Base-by-base conservation (phyloP, 2,113 vertebrate species). In the Chitala chitala region DNA sequence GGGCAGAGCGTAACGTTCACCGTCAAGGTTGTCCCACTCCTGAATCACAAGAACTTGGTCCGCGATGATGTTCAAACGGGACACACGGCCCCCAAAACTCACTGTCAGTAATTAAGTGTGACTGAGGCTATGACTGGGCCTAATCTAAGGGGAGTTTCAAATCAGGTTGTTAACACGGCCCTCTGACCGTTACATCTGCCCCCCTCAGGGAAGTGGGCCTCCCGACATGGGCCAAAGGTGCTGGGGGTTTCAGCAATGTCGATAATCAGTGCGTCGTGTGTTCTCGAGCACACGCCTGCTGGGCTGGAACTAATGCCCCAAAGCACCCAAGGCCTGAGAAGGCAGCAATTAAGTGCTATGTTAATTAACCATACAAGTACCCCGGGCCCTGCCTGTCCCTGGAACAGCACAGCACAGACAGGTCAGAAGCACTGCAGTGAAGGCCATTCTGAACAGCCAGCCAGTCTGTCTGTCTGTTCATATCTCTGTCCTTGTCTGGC, bases 61-160 rank as follows among this genome's bases (percentile, higher is more conserved):
- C n/a, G 59, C 53, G 58, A 69, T 63, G 80, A 55, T 31, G 82
- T 78, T 84, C 76, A 80, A 89, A 88, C 87, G 86, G 83, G 80
- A 88, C 78, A 77, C 78, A 59, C 79, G 84, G 13, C 77, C n/a
- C 78, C 85, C 82, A 79, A 65, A 87, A 85, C 85, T 87, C 89
- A 85, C 89, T 89, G 88, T 84, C 76, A 82, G 90, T 93, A 94
- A 94, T 94, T 94, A 93, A 93, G 90, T 88, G 89, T 84, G 86
- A 87, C 88, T 84, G 75, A 85, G 88, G 72, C 71, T 76, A 78
- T 77, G 74, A 80, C 55, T 51, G 83, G 82, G 86, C 91, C 86
- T 81, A 87, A 89, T 38, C 73, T 75, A 86, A 82, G 85, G 84
- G 86, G 89, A 86, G 85, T 89, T 76, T 75, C 81, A 84, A 88